Base-by-base conservation (phyloP, 2,797 vertebrate species). In the Xerus rutilus region DNA sequence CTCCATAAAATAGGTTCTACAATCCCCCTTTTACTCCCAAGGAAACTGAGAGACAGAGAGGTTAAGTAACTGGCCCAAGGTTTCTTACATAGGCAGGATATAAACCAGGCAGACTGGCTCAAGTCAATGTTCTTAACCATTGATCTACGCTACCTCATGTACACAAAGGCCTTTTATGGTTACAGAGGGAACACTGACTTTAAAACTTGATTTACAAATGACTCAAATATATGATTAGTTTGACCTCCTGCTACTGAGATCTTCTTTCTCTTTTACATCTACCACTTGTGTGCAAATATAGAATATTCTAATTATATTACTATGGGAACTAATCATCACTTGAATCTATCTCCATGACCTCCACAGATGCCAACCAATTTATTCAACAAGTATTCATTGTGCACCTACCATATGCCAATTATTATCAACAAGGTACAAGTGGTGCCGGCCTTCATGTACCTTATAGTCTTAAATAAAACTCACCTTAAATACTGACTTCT, bases 161-260 rank as follows among this genome's bases (percentile, higher is more conserved):
- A 74, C 28, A 67, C 28, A 67, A 14, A 32, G 12, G 12, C 30
- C 30, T 30, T 62, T 62, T 62, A 62, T 62, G 59, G 21, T 62
- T 62, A 62, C 0, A 86, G 1, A 94, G 18, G 35, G 21, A 72
- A 43, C 15, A 39, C n/a, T 93, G 49, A 90, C 73, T 81, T 87
- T 74, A 47, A 90, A 94, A 77, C 28, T 52, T 54, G 30, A 85
- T 79, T 79, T 93, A 88, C 59, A 93, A 91, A 93, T 35, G 54
- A 93, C 47, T 87, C 87, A 91, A 70, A 94, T 59, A 69, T 8
- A 92, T 13, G 39, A 91, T 43, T 62, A 14, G 21, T 78, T 45
- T 93, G 35, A 47, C 30, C 49, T 12, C 7, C 21, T 72, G 52
- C 73, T 94, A 67, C 10, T 86, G 70, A 94, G 69, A 83, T 35